Conservation (phyloP, 2,888 invertebrate species). For the Keiferia lycopersicella region DNA sequence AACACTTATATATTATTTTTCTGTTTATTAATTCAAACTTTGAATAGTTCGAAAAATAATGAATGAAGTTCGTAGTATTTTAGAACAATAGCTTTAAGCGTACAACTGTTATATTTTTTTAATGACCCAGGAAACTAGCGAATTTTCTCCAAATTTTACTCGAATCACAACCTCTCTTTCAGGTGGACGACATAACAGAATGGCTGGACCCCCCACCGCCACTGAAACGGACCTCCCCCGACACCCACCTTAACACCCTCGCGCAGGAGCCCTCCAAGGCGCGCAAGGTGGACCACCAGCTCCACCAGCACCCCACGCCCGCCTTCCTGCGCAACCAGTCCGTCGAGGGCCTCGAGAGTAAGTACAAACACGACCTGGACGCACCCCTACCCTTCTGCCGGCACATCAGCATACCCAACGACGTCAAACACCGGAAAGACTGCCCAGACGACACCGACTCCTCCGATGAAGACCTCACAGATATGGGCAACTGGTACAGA, state of each 20-base stretch:
- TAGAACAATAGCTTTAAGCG: too few relatives aligned
- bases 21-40: too few relatives aligned
- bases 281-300: slow-evolving; percentile 39
- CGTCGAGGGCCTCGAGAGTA: slow-evolving; percentile 64
- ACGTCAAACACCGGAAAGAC: slow-evolving; percentile 31
- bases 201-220: slow-evolving; percentile 70
- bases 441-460: slow-evolving; percentile 40
- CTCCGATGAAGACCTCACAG: slow-evolving; percentile 49
- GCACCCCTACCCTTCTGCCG: slow-evolving; percentile 52
- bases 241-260: slow-evolving; percentile 50
- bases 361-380: slow-evolving; percentile 50
- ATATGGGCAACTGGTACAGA: slow-evolving; percentile 47
- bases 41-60: too few relatives aligned
- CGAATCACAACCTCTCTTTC: slow-evolving; percentile 10
- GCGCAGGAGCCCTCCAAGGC: slow-evolving; percentile 40
- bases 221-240: slow-evolving; percentile 59
- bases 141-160: too few relatives aligned
- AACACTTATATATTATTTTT: too few relatives aligned
- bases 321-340: slow-evolving; percentile 74
- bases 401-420: slow-evolving; percentile 60
- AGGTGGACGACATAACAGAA: slow-evolving; percentile 73
- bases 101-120: too few relatives aligned
- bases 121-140: too few relatives aligned
- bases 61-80: too few relatives aligned
- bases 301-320: slow-evolving; percentile 42